These are phyloP conservation scores for Heterotilapia buettikoferi DNA, from an alignment of 2,113 vertebrate genomes.

Conservation along the genomic window DNA sequence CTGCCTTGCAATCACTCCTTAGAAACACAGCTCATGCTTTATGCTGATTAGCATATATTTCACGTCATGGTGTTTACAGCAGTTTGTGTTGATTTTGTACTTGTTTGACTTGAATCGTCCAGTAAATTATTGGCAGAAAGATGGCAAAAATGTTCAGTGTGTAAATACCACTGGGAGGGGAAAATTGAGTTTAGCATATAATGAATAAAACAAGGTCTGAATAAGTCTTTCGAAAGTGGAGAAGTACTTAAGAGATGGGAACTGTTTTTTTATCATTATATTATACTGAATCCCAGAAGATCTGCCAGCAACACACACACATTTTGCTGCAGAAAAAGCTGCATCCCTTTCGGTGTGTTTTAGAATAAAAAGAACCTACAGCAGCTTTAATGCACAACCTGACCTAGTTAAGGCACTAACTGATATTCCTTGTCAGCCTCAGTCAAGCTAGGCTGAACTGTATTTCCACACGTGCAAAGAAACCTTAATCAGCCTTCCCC, in stretches of 20 bases:
- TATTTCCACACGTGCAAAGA: constrained; percentile 5
- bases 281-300: not conserved
- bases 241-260: not conserved
- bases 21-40: not conserved
- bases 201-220: not conserved
- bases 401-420: constrained; percentile 55
- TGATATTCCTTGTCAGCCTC: constrained; percentile 45
- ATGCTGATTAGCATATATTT: not conserved
- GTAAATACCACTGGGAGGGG: not conserved
- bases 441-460: constrained; percentile 37
- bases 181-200: not conserved
- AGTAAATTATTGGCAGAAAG: not conserved
- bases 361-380: not conserved
- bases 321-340: not conserved
- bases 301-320: not conserved
- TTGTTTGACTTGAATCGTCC: not conserved
- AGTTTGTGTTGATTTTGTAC: not conserved
- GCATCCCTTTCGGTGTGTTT: not conserved
- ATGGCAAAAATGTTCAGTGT: not conserved
- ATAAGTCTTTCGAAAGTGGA: not conserved
- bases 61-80: not conserved
- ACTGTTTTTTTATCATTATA: not conserved
- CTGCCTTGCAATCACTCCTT: not conserved
- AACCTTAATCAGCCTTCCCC: constrained; percentile 34
- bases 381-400: constrained; percentile 26